phyloP scores from a whole-genome alignment of 2,113 vertebrate genomes.

The Grallaria varia region DNA sequence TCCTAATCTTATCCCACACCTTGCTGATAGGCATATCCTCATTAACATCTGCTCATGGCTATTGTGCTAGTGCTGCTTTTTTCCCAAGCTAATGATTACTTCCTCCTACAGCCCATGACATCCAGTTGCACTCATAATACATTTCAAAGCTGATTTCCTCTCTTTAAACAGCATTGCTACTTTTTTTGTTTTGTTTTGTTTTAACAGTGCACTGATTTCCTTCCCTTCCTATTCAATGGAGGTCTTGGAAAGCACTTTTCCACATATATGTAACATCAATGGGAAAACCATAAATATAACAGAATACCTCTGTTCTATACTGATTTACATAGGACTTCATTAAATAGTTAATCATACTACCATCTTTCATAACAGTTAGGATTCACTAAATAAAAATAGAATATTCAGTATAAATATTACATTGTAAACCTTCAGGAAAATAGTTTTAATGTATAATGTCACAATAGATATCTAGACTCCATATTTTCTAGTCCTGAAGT shows the following conservation, averaged over 20 bases:
- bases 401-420: background rate
- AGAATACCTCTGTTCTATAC: background rate
- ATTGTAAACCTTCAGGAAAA: background rate
- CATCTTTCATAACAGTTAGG: background rate
- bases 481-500: background rate
- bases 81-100: background rate
- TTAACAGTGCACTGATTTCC: background rate
- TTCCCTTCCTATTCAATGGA: background rate
- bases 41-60: slow-evolving; percentile 20
- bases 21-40: slow-evolving; percentile 47
- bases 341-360: background rate
- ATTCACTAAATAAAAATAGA: background rate
- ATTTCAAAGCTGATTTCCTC: slow-evolving; percentile 44
- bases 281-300: background rate
- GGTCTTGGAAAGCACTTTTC: background rate
- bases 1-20: slow-evolving; percentile 55
- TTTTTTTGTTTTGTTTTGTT: too few relatives aligned
- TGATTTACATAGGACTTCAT: background rate
- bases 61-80: slow-evolving; percentile 11
- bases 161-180: background rate
- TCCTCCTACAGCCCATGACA: background rate
- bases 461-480: background rate
- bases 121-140: background rate
- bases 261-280: background rate
- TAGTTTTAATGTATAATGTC: background rate